These are phyloP conservation scores for Campoplex nolae DNA, from an alignment of 2,888 invertebrate genomes.

Conservation along the genomic window DNA sequence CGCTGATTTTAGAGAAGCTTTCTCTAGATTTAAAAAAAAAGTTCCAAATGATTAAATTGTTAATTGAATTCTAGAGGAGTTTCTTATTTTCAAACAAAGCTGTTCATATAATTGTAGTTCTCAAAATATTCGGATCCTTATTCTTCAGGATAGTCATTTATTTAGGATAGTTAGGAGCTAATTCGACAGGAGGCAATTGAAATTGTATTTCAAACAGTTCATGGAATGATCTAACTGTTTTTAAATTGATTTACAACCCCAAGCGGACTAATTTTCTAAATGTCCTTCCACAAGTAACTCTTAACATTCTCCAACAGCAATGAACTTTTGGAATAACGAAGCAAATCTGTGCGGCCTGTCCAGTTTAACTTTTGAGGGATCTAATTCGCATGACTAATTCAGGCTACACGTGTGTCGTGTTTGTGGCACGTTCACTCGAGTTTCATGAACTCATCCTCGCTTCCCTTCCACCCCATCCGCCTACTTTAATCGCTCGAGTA, in stretches of 20 bases:
- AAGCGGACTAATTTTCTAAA: slow-evolving; percentile 2
- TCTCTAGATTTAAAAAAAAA: no score
- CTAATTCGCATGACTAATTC: slow-evolving; percentile 71
- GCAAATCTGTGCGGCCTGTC: slow-evolving; percentile 47
- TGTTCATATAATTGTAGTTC: background rate
- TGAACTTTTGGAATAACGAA: slow-evolving; percentile 23
- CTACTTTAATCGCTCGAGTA: slow-evolving; percentile 61
- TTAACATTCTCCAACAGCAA: background rate
- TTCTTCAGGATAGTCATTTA: background rate
- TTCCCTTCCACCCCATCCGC: slow-evolving; percentile 37
- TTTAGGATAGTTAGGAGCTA: background rate
- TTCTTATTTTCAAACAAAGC: background rate
- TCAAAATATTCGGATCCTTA: background rate
- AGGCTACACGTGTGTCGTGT: slow-evolving; percentile 51
- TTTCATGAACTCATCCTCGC: slow-evolving; percentile 41
- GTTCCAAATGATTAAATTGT: no score
- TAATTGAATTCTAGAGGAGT: background rate
- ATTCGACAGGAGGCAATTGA: background rate
- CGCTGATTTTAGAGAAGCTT: background rate
- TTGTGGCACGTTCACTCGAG: slow-evolving; percentile 40
- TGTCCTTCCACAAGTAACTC: background rate
- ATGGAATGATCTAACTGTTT: background rate
- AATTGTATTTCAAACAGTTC: background rate
- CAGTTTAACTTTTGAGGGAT: slow-evolving; percentile 67
- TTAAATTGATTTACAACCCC: background rate